phyloP scores from a whole-genome alignment of 64 coral and sea anemone genomes.

The Dendrophyllia cribrosa region DNA sequence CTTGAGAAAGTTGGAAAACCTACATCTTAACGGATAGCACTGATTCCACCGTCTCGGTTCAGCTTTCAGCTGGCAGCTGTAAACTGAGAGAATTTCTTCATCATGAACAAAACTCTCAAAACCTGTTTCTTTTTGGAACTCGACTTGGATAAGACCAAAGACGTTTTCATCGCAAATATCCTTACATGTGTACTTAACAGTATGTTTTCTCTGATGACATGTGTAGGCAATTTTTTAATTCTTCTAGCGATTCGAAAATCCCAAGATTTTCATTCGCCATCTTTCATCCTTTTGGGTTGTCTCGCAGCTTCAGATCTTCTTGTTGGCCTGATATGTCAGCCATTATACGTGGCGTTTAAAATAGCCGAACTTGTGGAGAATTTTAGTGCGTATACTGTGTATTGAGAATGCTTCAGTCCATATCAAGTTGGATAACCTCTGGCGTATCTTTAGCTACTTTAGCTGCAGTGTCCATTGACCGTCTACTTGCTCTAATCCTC shows the following conservation, averaged over 20 bases:
- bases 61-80: no score
- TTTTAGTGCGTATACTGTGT: slow-evolving; percentile 36
- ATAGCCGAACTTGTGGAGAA: background rate
- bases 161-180: slow-evolving; percentile 52
- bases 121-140: slow-evolving; percentile 40
- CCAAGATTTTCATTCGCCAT: slow-evolving; percentile 30
- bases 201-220: background rate
- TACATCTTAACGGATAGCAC: no score
- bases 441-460: slow-evolving; percentile 47
- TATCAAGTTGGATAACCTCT: background rate
- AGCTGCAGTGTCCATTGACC: slow-evolving; percentile 31
- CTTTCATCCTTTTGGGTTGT: slow-evolving; percentile 53
- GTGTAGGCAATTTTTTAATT: background rate
- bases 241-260: slow-evolving; percentile 32
- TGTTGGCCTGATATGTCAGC: slow-evolving; percentile 12
- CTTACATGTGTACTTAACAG: slow-evolving; percentile 37
- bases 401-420: background rate
- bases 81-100: background rate
- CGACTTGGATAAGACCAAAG: slow-evolving; percentile 1
- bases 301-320: slow-evolving; percentile 7
- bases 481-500: slow-evolving; percentile 36
- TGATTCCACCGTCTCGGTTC: no score
- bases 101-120: background rate
- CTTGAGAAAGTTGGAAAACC: no score
- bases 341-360: slow-evolving; percentile 37